A percentile compares a stretch with the other conserved stretches of the same genome.
Conservation (phyloP, 2,797 vertebrate genomes). For the Clarias laeviceps region DNA sequence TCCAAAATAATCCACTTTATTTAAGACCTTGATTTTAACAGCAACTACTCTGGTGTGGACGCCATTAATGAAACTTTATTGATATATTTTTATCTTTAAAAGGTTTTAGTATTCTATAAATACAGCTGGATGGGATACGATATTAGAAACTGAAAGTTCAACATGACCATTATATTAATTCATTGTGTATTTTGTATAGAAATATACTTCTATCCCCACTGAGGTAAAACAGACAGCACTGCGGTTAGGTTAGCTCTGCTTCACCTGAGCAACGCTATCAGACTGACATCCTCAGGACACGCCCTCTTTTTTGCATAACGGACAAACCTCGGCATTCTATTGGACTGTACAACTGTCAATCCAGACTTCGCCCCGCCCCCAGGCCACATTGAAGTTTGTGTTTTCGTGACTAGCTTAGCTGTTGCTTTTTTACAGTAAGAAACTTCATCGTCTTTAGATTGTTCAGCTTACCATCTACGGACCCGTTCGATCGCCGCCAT, state of each 20-base stretch:
- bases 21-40: too few relatives aligned
- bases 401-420: conserved; percentile 55
- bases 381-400: conserved; percentile 67
- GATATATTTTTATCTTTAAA: background rate
- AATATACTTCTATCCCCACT: background rate
- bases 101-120: background rate
- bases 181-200: background rate
- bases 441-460: conserved; percentile 58
- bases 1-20: background rate
- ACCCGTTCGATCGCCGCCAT: conserved; percentile 98
- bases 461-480: conserved; percentile 89
- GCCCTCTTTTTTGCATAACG: conserved; percentile 34
- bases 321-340: conserved; percentile 19
- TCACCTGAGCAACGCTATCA: conserved; percentile 7
- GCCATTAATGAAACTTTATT: background rate
- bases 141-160: background rate
- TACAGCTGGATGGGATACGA: background rate
- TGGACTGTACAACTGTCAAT: conserved; percentile 48
- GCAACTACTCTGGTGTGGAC: background rate
- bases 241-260: background rate
- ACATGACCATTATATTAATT: background rate
- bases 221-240: background rate
- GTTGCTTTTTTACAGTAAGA: conserved; percentile 59
- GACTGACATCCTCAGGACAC: conserved; percentile 22
- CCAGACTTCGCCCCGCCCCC: conserved; percentile 32